Conservation (phyloP, 2,113 vertebrate genomes). For the Australoheros scitulus region DNA sequence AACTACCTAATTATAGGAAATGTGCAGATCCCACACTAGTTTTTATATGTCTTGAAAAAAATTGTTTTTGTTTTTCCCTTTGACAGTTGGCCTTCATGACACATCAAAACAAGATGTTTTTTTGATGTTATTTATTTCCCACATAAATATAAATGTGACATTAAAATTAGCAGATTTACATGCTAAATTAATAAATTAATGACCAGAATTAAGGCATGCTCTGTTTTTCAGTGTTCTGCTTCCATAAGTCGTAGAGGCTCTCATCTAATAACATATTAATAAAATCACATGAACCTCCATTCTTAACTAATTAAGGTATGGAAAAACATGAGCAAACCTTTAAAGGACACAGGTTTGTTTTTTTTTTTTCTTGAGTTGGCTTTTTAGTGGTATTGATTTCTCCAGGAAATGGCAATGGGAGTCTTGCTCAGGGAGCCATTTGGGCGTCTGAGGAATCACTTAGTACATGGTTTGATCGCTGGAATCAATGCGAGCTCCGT, state of each 20-base stretch:
- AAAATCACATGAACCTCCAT: background rate
- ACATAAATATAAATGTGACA: background rate
- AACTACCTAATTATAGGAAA: background rate
- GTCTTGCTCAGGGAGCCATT: slow-evolving; percentile 84
- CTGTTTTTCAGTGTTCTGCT: background rate
- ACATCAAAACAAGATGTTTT: slow-evolving; percentile 7
- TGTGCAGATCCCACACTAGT: background rate
- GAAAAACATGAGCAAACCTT: slow-evolving; percentile 19
- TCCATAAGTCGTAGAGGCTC: background rate
- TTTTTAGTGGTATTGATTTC: slow-evolving; percentile 86
- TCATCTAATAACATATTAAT: background rate
- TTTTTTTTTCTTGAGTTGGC: slow-evolving; percentile 38
- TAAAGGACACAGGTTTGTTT: slow-evolving; percentile 39
- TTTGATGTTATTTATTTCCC: background rate
- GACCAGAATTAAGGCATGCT: background rate
- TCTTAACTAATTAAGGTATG: slow-evolving; percentile 41
- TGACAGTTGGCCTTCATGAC: slow-evolving; percentile 16
- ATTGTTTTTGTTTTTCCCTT: slow-evolving; percentile 2
- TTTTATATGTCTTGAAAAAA: background rate
- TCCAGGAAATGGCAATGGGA: slow-evolving; percentile 83
- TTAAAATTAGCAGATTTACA: background rate
- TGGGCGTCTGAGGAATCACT: slow-evolving; percentile 86
- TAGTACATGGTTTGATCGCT: slow-evolving; percentile 79
- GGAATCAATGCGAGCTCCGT: slow-evolving; percentile 78
- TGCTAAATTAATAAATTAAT: background rate